phyloP scores from a whole-genome alignment of 2,888 invertebrate genomes.

The Halocaridina rubra region DNA sequence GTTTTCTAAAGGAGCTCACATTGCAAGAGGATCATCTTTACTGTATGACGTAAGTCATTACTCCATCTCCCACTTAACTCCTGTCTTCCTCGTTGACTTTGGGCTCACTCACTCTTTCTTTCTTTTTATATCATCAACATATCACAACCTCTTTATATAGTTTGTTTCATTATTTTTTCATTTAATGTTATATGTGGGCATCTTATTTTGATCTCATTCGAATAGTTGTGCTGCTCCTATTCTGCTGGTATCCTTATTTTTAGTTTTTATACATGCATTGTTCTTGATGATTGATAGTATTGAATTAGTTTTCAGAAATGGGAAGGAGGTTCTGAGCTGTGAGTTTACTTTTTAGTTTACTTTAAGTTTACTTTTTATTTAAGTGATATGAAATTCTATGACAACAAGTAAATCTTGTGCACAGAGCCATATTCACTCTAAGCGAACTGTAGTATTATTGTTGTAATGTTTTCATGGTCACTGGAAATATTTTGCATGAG shows the following conservation, averaged over 20 bases:
- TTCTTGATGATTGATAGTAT: neutral
- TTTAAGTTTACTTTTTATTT: too few relatives aligned
- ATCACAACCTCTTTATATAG: neutral
- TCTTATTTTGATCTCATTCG: slow-evolving; percentile 18
- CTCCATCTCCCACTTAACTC: slow-evolving; percentile 37
- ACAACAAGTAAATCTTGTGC: too few relatives aligned
- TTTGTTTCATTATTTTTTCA: neutral
- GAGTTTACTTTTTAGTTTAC: neutral
- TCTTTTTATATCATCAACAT: neutral
- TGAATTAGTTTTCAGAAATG: neutral
- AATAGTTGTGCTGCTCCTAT: neutral
- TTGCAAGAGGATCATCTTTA: slow-evolving; percentile 55
- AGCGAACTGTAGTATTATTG: too few relatives aligned
- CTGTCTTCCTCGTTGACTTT: slow-evolving; percentile 45
- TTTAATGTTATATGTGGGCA: slow-evolving; percentile 33
- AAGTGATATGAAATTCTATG: too few relatives aligned
- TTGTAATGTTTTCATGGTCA: too few relatives aligned
- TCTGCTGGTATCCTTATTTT: neutral
- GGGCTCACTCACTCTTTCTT: too few relatives aligned
- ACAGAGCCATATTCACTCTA: too few relatives aligned
- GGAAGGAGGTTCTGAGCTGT: neutral
- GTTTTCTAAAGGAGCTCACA: slow-evolving; percentile 58
- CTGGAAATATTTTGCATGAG: too few relatives aligned
- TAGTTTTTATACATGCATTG: neutral
- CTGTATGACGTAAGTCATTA: slow-evolving; percentile 53